Evolutionary conservation across 2,113 vertebrate species (phyloP), one percentile per base, ranked within the genome.

Genomic region (Vulpes vulpes): DNA sequence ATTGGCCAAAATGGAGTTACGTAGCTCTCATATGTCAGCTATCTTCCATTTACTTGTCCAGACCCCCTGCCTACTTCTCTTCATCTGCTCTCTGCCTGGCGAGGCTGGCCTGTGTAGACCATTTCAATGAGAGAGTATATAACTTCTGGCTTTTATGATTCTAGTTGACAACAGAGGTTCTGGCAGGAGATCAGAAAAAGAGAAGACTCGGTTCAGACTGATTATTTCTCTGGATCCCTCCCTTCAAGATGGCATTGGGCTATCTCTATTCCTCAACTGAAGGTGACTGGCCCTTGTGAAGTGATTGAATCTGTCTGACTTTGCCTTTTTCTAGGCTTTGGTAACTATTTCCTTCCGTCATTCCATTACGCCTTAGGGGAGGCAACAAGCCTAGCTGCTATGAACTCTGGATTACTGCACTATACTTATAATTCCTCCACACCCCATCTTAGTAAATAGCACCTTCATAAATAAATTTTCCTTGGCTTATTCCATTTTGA

Each of bases 401-500:
- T 23, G 38, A 91, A 0, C 15, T 85, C 57, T 94, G 25, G 43
- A 23, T 94, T 78, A 78, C 1, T 51, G 27, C 17, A 86, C 20
- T 89, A 30, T 17, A 95, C 10, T 95, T 81, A 93, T 0, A 85
- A 25, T 74, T 93, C 22, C 8, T 94, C 76, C 71, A 65, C 16
- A 90, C 20, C 55, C 17, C 35, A 59, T 32, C 23, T 87, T 91
- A 82, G 51, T 69, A 59, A 83, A 78, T 55, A 81, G 6, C 16
- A 11, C 60, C 32, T 87, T 95, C 57, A n/a, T 84, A 57, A 80
- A 55, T 60, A 59, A 97, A 55, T 67, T 15, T 14, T 64, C 25
- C 64, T 78, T 73, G 38, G 32, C 69, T 96, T 89, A 81, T 38
- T 19, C 38, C 65, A 55, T 65, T 83, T 95, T 87, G n/a, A 91